Conservation (phyloP, 2,113 vertebrate species). For the Poeciliopsis retropinna region DNA sequence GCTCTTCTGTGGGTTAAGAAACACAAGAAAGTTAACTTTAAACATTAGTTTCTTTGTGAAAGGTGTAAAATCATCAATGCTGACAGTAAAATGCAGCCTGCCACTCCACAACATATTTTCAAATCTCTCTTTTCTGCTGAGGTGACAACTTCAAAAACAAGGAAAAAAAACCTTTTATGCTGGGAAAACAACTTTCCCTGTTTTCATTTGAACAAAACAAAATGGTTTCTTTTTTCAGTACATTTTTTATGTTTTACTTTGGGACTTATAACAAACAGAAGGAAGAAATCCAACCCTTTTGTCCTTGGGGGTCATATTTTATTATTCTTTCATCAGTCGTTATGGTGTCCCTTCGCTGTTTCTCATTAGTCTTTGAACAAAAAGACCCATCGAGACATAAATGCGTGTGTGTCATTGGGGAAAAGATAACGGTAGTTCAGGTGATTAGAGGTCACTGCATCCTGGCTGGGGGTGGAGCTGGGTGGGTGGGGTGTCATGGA, state of each 20-base stretch:
- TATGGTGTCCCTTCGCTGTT: conserved; percentile 3
- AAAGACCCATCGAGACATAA: conserved; percentile 40
- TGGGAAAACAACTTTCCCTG: background rate
- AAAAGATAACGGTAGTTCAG: conserved; percentile 54
- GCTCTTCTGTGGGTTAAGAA: background rate
- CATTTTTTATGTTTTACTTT: background rate
- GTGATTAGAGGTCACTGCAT: conserved; percentile 62
- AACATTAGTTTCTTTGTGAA: background rate
- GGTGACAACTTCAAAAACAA: background rate
- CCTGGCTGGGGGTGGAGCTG: conserved; percentile 10
- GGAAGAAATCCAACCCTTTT: background rate
- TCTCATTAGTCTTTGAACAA: conserved; percentile 53
- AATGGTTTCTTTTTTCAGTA: background rate
- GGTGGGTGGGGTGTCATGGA: conserved; percentile 23
- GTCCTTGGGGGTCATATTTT: conserved; percentile 43
- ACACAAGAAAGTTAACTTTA: background rate
- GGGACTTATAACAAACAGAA: background rate
- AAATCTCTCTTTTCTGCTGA: background rate
- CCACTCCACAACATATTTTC: background rate
- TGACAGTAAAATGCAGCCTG: background rate
- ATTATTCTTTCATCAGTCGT: conserved; percentile 13
- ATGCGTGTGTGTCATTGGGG: conserved; percentile 24
- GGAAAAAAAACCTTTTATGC: background rate
- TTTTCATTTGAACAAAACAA: background rate
- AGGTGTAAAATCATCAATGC: background rate